These are phyloP conservation scores for Promerops cafer DNA, from an alignment of 2,113 vertebrate species.

Conservation along the genomic window DNA sequence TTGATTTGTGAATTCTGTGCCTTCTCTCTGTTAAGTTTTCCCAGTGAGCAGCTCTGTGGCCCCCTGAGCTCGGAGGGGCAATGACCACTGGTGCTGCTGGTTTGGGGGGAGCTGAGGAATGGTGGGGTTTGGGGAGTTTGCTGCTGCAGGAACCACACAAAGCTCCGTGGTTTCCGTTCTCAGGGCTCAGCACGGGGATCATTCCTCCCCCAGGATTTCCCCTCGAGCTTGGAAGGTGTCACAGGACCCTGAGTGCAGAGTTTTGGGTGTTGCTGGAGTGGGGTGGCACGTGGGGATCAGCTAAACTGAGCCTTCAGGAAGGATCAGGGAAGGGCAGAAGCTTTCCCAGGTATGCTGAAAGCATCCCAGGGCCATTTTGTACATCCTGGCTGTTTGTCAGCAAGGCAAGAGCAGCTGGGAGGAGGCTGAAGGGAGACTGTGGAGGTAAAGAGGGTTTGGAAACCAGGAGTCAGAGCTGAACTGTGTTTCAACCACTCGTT, in stretches of 20 bases:
- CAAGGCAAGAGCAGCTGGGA: not conserved
- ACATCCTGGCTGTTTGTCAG: not conserved
- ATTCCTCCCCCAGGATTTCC: not conserved
- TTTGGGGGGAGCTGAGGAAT: not conserved
- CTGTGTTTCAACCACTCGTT: not conserved
- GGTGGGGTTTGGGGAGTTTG: not conserved
- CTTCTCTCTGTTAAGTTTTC: not conserved
- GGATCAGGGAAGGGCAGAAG: not conserved
- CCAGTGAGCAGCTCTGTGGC: not conserved
- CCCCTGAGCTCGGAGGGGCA: not conserved
- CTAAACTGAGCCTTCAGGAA: not conserved
- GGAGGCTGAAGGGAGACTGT: not conserved
- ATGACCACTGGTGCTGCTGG: rapidly evolving
- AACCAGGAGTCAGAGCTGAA: not conserved
- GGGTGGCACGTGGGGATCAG: not conserved
- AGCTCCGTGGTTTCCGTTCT: not conserved
- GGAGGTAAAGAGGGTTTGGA: not conserved
- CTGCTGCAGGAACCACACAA: not conserved
- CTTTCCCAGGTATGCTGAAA: not conserved
- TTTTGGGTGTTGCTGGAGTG: not conserved
- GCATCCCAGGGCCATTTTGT: not conserved
- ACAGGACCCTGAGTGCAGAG: not conserved
- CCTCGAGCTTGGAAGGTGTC: not conserved
- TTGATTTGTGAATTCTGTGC: not conserved
- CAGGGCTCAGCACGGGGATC: not conserved